phyloP scores from a whole-genome alignment of 37 sponge, comb jelly and placozoan genomes.

The Theonella swinhoei region DNA sequence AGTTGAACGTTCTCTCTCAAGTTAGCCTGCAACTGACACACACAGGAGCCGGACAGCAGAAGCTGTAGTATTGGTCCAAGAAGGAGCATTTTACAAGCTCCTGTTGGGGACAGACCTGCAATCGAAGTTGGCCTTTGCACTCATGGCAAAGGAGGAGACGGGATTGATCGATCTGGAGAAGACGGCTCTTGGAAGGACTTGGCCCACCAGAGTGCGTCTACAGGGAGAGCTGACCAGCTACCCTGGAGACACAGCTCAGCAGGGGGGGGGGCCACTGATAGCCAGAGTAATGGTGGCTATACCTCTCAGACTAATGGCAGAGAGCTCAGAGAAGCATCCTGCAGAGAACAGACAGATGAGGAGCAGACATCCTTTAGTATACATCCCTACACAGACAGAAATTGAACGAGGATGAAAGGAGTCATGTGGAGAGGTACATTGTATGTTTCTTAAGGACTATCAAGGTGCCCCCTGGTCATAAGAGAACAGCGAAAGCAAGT shows the following conservation, averaged over 20 bases:
- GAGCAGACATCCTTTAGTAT: neutral
- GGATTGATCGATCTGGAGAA: neutral
- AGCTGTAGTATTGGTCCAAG: neutral
- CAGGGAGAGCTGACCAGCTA: neutral
- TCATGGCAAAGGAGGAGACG: neutral
- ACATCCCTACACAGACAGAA: neutral
- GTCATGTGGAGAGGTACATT: neutral
- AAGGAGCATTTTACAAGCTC: neutral
- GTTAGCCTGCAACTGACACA: neutral
- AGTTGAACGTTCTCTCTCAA: neutral
- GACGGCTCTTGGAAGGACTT: neutral
- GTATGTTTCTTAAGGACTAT: constrained; percentile 41
- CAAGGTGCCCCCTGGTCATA: constrained; percentile 25
- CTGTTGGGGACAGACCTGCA: neutral
- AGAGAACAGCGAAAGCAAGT: constrained; percentile 7
- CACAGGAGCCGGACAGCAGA: neutral
- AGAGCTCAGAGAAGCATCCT: neutral
- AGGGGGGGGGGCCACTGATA: neutral
- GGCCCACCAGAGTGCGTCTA: neutral
- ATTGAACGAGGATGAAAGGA: neutral
- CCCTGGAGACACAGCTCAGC: neutral
- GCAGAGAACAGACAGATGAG: neutral
- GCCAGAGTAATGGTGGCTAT: neutral
- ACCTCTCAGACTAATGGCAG: neutral
- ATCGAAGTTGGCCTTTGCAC: neutral